Percentiles rank a stretch among this genome's conserved stretches.
Conservation (phyloP, 2,797 vertebrate species). For the Sparus aurata region DNA sequence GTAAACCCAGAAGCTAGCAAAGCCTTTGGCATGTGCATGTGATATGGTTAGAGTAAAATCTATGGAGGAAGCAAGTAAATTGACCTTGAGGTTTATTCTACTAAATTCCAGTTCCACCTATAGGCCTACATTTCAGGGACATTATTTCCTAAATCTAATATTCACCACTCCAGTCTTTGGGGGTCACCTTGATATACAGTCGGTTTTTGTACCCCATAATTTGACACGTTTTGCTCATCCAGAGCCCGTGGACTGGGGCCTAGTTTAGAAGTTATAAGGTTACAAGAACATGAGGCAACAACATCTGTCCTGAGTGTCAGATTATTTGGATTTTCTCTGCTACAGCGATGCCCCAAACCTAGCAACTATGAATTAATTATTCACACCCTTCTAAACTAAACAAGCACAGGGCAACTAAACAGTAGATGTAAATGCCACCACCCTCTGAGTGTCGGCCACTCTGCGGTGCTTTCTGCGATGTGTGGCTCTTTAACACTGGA, state of each 20-base stretch:
- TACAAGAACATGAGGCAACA: neutral
- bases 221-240: neutral
- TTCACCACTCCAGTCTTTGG: neutral
- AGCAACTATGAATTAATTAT: slow-evolving; percentile 2
- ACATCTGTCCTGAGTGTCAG: neutral
- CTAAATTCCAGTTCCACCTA: neutral
- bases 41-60: neutral
- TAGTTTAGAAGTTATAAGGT: neutral
- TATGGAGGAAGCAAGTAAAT: neutral
- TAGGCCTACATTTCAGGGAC: neutral
- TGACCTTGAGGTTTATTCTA: neutral
- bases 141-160: neutral
- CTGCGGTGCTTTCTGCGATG: slow-evolving; percentile 1
- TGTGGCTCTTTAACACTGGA: neutral
- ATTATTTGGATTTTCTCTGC: neutral
- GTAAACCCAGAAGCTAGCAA: too few species aligned
- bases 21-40: neutral
- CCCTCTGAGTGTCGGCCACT: neutral
- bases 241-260: neutral
- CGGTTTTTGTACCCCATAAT: neutral
- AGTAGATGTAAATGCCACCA: neutral
- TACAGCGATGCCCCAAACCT: neutral
- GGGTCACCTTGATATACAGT: neutral
- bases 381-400: neutral
- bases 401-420: slow-evolving; percentile 4